Evolutionary conservation across 2,888 invertebrate genomes (phyloP), one percentile per base, ranked within the genome.

Genomic region (Chymomyza fuscimana): DNA sequence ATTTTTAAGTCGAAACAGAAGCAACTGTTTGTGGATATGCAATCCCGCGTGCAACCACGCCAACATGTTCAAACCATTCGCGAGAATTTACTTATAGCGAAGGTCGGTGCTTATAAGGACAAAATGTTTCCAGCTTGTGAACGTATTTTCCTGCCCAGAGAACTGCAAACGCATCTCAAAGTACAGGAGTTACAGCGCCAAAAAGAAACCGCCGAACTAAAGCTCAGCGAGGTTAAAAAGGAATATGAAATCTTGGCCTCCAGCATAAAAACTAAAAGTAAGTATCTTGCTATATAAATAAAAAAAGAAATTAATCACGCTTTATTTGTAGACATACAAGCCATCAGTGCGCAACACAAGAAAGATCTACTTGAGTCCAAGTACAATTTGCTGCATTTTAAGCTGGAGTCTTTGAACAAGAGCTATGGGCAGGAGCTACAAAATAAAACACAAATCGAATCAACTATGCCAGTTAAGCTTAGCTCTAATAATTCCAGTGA

Each of bases 1-100:
- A 86, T 92, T 61, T 91, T 91, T 32, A 91, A 91, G 71, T 90
- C 92, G 0, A 86, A 86, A 0, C 91, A 91, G 58, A 77, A 86
- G 29, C 79, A 88, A 29, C 69, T 91, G 0, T 90, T 92, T 72
- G 78, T 80, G 22, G 87, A 89, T 63, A 73, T 92, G 52, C 86
- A 91, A 67, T 73, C 85, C 7, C 87, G 89, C 3, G 87, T 92
- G 0, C 85, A 82, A n/a, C 88, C 92, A 0, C 87, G 86, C 1
- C 88, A 91, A 50, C 80, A 88, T 69, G 91, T 91, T 2, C 70
- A 82, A 60, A 82, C 83, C 50, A 80, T 91, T 6, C 88, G 89
- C 2, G 86, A 90, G 63, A 91, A 90, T 73, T 84, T 91, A 36
- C 76, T 92, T 5, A 86, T 91, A 32, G 81, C 86, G 9, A 87